Percentiles rank a stretch among this genome's conserved stretches.
These are phyloP conservation scores for Conomelus anceps DNA, from an alignment of 2,888 invertebrate species.

Conservation along the genomic window DNA sequence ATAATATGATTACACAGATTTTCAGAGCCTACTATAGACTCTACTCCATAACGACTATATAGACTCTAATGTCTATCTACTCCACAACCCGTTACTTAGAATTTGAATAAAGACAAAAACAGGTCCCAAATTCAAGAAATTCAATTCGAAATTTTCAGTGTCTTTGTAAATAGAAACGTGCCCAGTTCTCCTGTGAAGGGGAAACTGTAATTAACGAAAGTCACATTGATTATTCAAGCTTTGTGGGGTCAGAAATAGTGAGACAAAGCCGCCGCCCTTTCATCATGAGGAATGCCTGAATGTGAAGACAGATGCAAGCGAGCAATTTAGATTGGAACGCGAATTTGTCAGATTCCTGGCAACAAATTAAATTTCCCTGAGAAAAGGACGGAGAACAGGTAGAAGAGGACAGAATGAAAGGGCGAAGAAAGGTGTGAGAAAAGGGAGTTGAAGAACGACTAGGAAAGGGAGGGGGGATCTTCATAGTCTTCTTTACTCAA, in stretches of 20 bases:
- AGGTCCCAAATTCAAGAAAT: not conserved
- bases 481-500: too few relatives aligned
- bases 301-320: not conserved
- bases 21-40: too few relatives aligned
- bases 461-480: not conserved
- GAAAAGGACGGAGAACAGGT: not conserved
- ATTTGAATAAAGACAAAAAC: too few relatives aligned
- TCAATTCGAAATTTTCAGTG: not conserved
- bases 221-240: not conserved
- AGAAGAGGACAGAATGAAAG: too few relatives aligned
- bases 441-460: not conserved
- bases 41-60: too few relatives aligned
- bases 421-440: not conserved
- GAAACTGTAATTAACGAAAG: not conserved
- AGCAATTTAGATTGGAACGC: not conserved
- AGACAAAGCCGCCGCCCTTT: not conserved
- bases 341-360: not conserved
- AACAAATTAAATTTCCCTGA: not conserved
- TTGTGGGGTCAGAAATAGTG: not conserved
- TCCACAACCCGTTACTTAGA: too few relatives aligned
- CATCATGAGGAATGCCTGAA: not conserved
- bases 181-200: not conserved
- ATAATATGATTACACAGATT: too few relatives aligned
- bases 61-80: too few relatives aligned
- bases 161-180: not conserved